Base-by-base conservation (phyloP, 53 echinoderm and acorn worm genomes). In the Pentamera pediparva region DNA sequence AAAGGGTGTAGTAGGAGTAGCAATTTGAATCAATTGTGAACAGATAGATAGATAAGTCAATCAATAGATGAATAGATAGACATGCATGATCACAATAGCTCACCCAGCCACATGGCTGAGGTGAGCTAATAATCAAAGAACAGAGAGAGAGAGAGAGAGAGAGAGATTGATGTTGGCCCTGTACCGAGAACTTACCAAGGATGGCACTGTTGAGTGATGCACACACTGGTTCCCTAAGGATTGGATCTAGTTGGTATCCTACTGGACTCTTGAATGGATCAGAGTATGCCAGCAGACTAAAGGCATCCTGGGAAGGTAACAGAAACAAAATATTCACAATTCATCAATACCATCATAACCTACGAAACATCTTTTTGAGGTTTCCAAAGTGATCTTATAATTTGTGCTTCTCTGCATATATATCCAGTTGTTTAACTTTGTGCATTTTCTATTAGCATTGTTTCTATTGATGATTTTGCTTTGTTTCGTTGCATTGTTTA, bases 141-240 rank as follows among this genome's bases (percentile, higher is more conserved):
- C 15, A 45, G n/a, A n/a, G 47, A n/a, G 0, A n/a, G 47, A 2
- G 47, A 2, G 3, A 3, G 47, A n/a, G 47, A 3, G 0, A n/a
- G 47, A 45, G 47, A 0, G 47, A 25, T n/a, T n/a, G n/a, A n/a
- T n/a, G n/a, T n/a, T n/a, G n/a, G n/a, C n/a, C n/a, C n/a, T n/a
- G n/a, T n/a, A 53, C 37, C 13, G 9, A 36, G 20, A 7, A 37
- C 88, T 91, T 35, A 96, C 98, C 98, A 84, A 96, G 83, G 65
- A 96, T 96, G 91, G 98, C 98, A 96, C 98, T 96, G 72, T 96
- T 96, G 15, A 96, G 86, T 43, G 98, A 85, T 72, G 98, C 91
- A 88, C 91, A 96, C 61, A 96, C 98, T 77, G 98, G 98, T 88
- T 96, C 98, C 70, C 98, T 70, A 76, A 83, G 85, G 75, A 96